A percentile compares a stretch with the other conserved stretches of the same genome.
phyloP scores from a whole-genome alignment of 2,888 invertebrate genomes.

The Euzetes globulus region DNA sequence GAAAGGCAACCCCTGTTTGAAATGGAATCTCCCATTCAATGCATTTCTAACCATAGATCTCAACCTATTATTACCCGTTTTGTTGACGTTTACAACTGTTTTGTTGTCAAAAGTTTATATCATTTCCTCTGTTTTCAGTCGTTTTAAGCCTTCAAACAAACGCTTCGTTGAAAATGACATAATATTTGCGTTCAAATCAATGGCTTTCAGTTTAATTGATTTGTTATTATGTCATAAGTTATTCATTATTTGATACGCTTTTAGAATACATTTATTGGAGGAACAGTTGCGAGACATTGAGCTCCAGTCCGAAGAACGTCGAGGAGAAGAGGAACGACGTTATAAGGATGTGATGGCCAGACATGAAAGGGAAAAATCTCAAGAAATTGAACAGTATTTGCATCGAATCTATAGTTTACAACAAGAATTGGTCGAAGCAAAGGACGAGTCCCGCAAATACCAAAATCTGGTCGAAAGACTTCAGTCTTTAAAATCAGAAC shows the following conservation, averaged over 20 bases:
- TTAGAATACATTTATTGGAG: constrained; percentile 78
- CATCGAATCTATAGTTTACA: constrained; percentile 49
- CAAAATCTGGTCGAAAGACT: constrained; percentile 39
- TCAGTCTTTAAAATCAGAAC: constrained; percentile 14
- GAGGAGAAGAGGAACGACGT: constrained; percentile 73
- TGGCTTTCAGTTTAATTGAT: background rate
- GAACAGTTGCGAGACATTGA: constrained; percentile 77
- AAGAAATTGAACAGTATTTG: constrained; percentile 67
- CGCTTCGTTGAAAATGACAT: background rate
- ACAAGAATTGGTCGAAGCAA: constrained; percentile 40
- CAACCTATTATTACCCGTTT: constrained; percentile 25
- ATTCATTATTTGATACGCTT: background rate
- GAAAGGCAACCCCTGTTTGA: background rate
- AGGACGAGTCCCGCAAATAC: constrained; percentile 39
- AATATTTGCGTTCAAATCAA: background rate
- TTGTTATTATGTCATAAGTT: background rate
- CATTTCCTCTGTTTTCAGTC: background rate
- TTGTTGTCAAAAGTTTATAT: background rate
- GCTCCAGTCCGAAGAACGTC: constrained; percentile 63
- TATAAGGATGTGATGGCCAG: constrained; percentile 73
- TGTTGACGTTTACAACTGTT: constrained; percentile 22
- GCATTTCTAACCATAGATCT: background rate
- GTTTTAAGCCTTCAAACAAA: background rate
- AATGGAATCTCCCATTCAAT: constrained; percentile 14
- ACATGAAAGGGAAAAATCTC: constrained; percentile 72